Conservation (phyloP, 2,797 vertebrate genomes). For the Sternotherus odoratus region DNA sequence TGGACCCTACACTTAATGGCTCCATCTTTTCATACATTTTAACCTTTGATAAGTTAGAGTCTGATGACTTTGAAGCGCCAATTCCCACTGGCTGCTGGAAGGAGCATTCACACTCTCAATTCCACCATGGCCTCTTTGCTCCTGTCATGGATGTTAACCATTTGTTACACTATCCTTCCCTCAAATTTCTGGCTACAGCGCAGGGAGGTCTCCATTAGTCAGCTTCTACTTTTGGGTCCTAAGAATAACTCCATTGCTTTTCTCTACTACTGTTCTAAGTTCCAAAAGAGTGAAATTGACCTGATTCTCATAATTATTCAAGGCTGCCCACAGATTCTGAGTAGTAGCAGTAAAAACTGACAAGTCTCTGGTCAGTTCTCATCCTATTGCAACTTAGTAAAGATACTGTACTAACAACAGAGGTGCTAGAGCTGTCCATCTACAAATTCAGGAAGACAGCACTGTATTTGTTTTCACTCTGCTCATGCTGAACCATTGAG, state of each 20-base stretch:
- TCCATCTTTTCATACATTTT: not conserved
- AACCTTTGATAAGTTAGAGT: not conserved
- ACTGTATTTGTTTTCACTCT: not conserved
- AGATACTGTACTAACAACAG: not conserved
- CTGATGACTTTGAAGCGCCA: conserved; percentile 20
- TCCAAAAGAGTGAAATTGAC: rapidly evolving
- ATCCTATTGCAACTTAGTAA: rapidly evolving
- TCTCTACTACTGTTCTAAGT: not conserved
- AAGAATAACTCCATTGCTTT: not conserved
- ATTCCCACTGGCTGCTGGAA: conserved; percentile 38
- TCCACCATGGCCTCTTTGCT: conserved; percentile 51
- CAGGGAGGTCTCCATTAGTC: not conserved
- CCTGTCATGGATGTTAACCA: conserved; percentile 28
- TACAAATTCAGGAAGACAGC: rapidly evolving
- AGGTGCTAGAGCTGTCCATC: not conserved
- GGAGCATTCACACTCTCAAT: not conserved
- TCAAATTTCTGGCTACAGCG: not conserved
- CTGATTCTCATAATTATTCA: not conserved
- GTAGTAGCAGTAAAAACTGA: not conserved
- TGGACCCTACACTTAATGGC: not conserved
- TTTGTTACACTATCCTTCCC: not conserved
- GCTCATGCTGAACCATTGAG: not conserved
- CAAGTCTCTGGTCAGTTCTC: not conserved
- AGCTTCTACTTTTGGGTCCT: not conserved
- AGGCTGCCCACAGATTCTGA: not conserved